Evolutionary conservation across 2,113 vertebrate species (phyloP).

Genomic region (Desmodus rotundus): DNA sequence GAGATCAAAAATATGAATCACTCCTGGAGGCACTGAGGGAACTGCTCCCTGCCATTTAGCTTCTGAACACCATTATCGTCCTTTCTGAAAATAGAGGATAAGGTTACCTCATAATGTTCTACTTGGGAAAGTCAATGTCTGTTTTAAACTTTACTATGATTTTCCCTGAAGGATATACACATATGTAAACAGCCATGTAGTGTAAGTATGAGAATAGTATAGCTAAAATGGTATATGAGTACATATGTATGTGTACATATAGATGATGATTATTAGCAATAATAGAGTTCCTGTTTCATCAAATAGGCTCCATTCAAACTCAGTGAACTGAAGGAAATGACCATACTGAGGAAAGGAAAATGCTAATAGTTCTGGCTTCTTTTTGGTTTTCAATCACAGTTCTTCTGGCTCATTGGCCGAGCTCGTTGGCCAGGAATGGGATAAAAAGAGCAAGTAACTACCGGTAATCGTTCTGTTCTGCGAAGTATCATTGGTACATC

Average conservation of each 20-base stretch:
- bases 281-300: background rate
- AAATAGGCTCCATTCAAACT: background rate
- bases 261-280: background rate
- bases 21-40: background rate
- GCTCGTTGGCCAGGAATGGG: constrained; percentile 46
- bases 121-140: background rate
- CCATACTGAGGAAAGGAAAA: constrained; percentile 7
- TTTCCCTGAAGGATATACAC: background rate
- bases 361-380: background rate
- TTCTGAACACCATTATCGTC: background rate
- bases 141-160: background rate
- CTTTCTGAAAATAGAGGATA: constrained; percentile 20
- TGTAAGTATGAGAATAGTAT: background rate
- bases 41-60: background rate
- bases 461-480: constrained; percentile 47
- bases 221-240: background rate
- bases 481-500: constrained; percentile 37
- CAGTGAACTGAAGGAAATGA: constrained; percentile 24
- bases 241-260: background rate
- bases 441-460: constrained; percentile 45
- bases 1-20: constrained; percentile 19
- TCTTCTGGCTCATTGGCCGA: constrained; percentile 55
- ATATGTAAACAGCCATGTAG: background rate
- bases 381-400: constrained; percentile 41
- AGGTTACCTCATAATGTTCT: background rate